These are phyloP conservation scores for Archips crataeganus DNA, from an alignment of 2,888 invertebrate genomes.

Conservation along the genomic window DNA sequence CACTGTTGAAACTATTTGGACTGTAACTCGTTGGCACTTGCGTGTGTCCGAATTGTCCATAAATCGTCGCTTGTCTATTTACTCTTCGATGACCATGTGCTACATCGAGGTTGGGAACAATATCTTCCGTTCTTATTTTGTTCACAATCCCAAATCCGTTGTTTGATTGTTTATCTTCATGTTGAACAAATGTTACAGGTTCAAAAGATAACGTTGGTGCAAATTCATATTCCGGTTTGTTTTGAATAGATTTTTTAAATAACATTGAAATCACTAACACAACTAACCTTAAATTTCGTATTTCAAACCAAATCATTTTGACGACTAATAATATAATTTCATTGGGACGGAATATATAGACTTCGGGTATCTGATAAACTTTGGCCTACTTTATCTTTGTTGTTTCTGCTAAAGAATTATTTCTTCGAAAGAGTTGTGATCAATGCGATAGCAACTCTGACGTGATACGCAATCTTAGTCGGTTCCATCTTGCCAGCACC, in stretches of 20 bases:
- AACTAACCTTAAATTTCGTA: slow-evolving; percentile 46
- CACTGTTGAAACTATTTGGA: slow-evolving; percentile 1
- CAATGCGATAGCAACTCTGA: neutral
- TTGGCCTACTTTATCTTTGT: slow-evolving; percentile 60
- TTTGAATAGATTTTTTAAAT: slow-evolving; percentile 46
- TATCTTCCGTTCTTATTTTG: neutral
- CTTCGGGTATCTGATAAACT: slow-evolving; percentile 52
- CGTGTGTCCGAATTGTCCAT: slow-evolving; percentile 46
- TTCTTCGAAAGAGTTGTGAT: slow-evolving; percentile 1
- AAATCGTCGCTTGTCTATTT: slow-evolving; percentile 52
- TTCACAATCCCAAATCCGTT: neutral
- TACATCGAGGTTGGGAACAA: neutral
- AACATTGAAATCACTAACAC: slow-evolving; percentile 49
- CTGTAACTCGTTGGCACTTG: neutral
- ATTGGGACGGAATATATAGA: slow-evolving; percentile 39
- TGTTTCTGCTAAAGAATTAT: neutral
- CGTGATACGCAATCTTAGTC: neutral
- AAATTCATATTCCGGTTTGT: neutral
- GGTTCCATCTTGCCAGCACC: neutral
- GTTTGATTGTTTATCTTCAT: slow-evolving; percentile 2
- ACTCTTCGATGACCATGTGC: slow-evolving; percentile 44
- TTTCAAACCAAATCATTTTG: slow-evolving; percentile 54
- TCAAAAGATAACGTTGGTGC: slow-evolving; percentile 1
- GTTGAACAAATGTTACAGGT: slow-evolving; percentile 7
- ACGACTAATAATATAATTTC: slow-evolving; percentile 47